A percentile compares a stretch with the other conserved stretches of the same genome.
Conservation (phyloP, 2,113 vertebrate genomes). For the Peromyscus californicus region DNA sequence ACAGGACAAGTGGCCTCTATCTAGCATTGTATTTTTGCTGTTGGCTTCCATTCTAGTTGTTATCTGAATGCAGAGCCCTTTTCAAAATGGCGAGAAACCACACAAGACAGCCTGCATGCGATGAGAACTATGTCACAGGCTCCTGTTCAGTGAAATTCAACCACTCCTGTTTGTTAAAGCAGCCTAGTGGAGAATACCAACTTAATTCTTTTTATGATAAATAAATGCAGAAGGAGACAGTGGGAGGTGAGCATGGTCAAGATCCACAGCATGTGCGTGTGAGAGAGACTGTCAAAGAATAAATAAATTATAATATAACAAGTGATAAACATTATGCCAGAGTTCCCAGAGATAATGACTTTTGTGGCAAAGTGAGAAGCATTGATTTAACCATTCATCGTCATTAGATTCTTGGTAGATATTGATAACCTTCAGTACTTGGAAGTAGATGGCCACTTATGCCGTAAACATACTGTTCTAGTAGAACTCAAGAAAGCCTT, state of each 20-base stretch:
- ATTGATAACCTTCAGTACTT: neutral
- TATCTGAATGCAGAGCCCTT: slow-evolving; percentile 34
- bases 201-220: slow-evolving; percentile 51
- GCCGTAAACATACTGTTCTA: neutral
- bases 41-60: neutral
- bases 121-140: neutral
- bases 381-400: neutral
- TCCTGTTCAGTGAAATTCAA: slow-evolving; percentile 47
- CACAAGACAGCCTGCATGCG: neutral
- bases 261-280: neutral
- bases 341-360: slow-evolving; percentile 37
- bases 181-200: neutral
- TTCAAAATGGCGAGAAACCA: slow-evolving; percentile 33
- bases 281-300: neutral
- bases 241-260: neutral
- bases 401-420: neutral
- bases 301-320: neutral
- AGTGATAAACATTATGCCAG: neutral
- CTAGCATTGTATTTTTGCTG: slow-evolving; percentile 2
- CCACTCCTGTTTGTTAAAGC: slow-evolving; percentile 22
- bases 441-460: neutral
- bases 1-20: slow-evolving; percentile 5
- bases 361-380: slow-evolving; percentile 15
- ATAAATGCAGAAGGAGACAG: neutral
- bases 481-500: slow-evolving; percentile 8